Evolutionary conservation across 2,113 vertebrate species (phyloP).

Genomic region (Callipepla squamata): DNA sequence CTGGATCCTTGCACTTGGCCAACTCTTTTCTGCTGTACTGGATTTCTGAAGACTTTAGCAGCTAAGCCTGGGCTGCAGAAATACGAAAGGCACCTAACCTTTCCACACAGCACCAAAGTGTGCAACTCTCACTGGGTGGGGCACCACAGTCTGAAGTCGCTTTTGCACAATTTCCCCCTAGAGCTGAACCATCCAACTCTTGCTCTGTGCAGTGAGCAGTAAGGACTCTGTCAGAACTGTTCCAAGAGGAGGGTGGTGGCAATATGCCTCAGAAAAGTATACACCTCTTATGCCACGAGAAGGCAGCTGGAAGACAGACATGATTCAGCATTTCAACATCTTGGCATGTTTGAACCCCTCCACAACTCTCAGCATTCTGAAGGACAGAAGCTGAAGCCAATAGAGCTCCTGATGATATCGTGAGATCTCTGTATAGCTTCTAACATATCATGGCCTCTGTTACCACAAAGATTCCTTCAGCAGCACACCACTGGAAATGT

Average conservation of each 20-base stretch:
- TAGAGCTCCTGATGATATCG: not conserved
- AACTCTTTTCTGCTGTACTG: not conserved
- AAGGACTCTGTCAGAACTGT: not conserved
- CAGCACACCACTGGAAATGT: not conserved
- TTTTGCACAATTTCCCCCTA: not conserved
- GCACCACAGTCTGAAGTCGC: not conserved
- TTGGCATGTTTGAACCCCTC: not conserved
- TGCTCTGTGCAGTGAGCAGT: not conserved
- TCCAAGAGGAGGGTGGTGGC: not conserved
- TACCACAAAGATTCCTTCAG: not conserved
- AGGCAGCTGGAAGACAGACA: not conserved
- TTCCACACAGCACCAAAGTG: not conserved
- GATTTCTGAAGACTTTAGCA: not conserved
- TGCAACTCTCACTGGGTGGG: not conserved
- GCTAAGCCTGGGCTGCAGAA: not conserved
- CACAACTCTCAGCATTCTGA: not conserved
- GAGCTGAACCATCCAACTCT: not conserved
- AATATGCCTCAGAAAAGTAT: not conserved
- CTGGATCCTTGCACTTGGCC: not conserved
- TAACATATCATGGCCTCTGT: not conserved
- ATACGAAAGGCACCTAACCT: not conserved
- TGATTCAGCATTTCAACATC: not conserved
- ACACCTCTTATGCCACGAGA: not conserved
- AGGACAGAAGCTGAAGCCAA: not conserved
- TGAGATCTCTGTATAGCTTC: not conserved